These are phyloP conservation scores for Steinernema khuongi DNA, from an alignment of 1,140 invertebrate genomes.

Conservation along the genomic window DNA sequence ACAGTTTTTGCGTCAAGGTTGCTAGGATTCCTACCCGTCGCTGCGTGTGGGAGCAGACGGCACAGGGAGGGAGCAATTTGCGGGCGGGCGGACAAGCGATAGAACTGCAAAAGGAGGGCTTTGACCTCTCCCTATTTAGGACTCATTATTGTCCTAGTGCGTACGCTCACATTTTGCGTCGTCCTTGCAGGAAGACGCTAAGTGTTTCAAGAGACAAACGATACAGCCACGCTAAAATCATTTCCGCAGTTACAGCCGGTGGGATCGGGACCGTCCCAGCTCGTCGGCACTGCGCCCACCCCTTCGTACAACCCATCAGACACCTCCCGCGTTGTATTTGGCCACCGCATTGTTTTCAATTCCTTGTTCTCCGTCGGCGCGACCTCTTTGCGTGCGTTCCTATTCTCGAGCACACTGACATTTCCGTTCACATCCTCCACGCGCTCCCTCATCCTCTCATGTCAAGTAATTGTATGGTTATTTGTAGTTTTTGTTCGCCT, in stretches of 20 bases:
- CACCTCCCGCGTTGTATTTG: too few species aligned
- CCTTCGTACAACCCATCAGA: too few species aligned
- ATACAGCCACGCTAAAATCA: background rate
- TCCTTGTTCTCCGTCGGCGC: background rate
- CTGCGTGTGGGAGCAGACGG: background rate
- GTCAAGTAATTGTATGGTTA: conserved; percentile 1
- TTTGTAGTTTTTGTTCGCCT: background rate
- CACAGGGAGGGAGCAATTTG: background rate
- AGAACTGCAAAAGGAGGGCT: conserved; percentile 7
- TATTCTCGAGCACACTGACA: conserved; percentile 1
- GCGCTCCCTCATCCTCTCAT: background rate
- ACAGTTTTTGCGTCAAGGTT: conserved; percentile 16
- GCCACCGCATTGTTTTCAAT: conserved; percentile 7
- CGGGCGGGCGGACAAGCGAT: background rate
- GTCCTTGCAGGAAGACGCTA: background rate
- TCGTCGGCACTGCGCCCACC: background rate
- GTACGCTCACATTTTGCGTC: background rate
- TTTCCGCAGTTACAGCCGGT: background rate
- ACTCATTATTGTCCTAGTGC: conserved; percentile 1
- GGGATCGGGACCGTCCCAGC: background rate
- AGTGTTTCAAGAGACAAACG: background rate
- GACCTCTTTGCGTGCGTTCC: conserved; percentile 1
- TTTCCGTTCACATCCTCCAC: conserved; percentile 5
- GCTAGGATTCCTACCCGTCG: background rate
- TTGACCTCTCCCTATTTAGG: conserved; percentile 3